These are phyloP conservation scores for Craseonycteris thonglongyai DNA, from an alignment of 2,113 vertebrate species.

Conservation along the genomic window DNA sequence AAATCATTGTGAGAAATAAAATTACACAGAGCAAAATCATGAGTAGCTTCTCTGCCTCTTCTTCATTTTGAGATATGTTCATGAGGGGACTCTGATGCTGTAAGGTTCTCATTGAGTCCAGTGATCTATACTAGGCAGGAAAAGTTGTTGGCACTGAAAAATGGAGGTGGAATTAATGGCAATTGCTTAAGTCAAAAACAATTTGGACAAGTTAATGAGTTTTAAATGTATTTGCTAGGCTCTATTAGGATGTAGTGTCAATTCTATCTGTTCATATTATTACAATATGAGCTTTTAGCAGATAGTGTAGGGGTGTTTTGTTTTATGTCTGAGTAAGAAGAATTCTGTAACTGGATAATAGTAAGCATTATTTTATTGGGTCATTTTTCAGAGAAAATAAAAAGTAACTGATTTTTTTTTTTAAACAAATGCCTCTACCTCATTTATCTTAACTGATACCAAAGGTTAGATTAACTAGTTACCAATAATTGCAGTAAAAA, in stretches of 20 bases:
- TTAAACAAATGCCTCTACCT: not conserved
- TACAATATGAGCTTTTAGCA: not conserved
- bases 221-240: not conserved
- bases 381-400: not conserved
- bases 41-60: not conserved
- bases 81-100: not conserved
- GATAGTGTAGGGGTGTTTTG: not conserved
- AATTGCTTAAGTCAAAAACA: not conserved
- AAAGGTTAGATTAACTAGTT: slow-evolving; percentile 27
- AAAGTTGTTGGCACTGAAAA: not conserved
- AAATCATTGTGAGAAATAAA: not conserved
- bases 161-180: not conserved
- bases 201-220: not conserved
- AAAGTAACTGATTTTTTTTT: not conserved
- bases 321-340: not conserved
- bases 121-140: not conserved
- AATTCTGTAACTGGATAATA: not conserved
- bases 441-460: not conserved
- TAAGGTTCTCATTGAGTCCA: not conserved
- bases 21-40: not conserved
- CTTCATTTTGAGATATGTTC: not conserved
- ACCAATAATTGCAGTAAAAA: slow-evolving; percentile 40
- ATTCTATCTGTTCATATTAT: not conserved
- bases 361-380: not conserved
- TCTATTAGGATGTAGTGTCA: not conserved